Evolutionary conservation across 2,113 vertebrate genomes (phyloP), one percentile per base, ranked within the genome.

Genomic region (Barbus barbus): DNA sequence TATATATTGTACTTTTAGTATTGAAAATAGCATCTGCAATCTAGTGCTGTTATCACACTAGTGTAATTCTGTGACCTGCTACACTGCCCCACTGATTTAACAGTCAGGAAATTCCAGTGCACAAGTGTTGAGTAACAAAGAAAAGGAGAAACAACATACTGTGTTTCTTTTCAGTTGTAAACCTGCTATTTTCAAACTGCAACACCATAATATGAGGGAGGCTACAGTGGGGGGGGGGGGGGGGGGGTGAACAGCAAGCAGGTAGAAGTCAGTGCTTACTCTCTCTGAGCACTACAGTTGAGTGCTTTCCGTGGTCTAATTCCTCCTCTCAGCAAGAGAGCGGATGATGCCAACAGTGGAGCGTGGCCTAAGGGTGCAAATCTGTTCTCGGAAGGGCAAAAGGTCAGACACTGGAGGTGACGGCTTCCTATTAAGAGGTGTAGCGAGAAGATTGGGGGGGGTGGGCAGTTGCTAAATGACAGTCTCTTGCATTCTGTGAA

Each of bases 351-450:
- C 20, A 77, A 73, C 78, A 22, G 18, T 28, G 51, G 38, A 58
- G 71, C 51, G 12, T 13, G n/a, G 75, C 82, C 75, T 67, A 24
- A 14, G n/a, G 16, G 65, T 31, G 56, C 53, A 75, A 81, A 75
- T 69, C 63, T 41, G 63, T 60, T 87, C 86, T 78, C 0, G 3
- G 18, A 71, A 41, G 78, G 76, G 61, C 69, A 72, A 60, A 75
- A 60, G 78, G 83, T 83, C 73, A 81, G 46, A 83, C 36, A 33
- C 44, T n/a, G 13, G 83, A 84, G 82, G 79, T 78, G 82, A 61
- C 28, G 14, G 60, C 71, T 63, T 84, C 83, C 69, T 82, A 84
- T 87, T 84, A 87, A 56, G 63, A 73, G 20, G 65, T 60, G 77
- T 51, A 67, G 75, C 11, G 56, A 58, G 58, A 83, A 58, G 46